Base-by-base conservation (phyloP, 2,888 invertebrate genomes). In the Smittia aterrima region DNA sequence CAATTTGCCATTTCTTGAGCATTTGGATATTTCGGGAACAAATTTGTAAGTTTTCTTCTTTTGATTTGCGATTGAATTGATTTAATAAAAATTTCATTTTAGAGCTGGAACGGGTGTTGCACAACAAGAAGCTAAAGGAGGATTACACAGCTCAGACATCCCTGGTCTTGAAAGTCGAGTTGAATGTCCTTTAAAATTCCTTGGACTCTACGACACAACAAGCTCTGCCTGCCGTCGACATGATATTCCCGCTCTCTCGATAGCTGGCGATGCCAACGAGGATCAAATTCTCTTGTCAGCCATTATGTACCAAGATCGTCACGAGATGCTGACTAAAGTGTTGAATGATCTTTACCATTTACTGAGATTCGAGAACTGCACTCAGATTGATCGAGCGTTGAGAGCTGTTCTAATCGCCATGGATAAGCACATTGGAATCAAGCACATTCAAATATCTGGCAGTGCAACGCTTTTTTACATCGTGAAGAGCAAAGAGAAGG, bases 401-500 rank as follows among this genome's bases (percentile, higher is more conserved):
- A 87, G 88, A 78, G 88, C 93, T 32, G 93, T 98, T 11, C 86
- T 98, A 54, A 89, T 91, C 79, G 94, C 95, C 0, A 96, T 98
- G 96, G 91, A 92, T 78, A 87, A 90, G 78, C 95, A 98, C 85
- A 85, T 92, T 9, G 85, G 86, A 75, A 93, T 96, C 78, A 92
- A 92, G 80, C 92, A 94, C 79, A 93, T 98, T 78, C 97, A 98
- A 83, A 96, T 97, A 79, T 92, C 92, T 68, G 93, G 93, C 82
- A 96, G 96, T 84, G 97, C 97, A 2, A 95, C 95, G 4, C 84
- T 98, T 75, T 97, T 96, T 84, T 97, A 97, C 83, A 94, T 98
- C 78, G 93, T 96, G 1, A 96, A 96, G 83, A 92, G 92, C 54
- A 90, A 91, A 77, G 92, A 93, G 79, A 91, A 90, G 77, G 86